Base-by-base conservation (phyloP, 2,113 vertebrate species). In the Scopus umbretta region DNA sequence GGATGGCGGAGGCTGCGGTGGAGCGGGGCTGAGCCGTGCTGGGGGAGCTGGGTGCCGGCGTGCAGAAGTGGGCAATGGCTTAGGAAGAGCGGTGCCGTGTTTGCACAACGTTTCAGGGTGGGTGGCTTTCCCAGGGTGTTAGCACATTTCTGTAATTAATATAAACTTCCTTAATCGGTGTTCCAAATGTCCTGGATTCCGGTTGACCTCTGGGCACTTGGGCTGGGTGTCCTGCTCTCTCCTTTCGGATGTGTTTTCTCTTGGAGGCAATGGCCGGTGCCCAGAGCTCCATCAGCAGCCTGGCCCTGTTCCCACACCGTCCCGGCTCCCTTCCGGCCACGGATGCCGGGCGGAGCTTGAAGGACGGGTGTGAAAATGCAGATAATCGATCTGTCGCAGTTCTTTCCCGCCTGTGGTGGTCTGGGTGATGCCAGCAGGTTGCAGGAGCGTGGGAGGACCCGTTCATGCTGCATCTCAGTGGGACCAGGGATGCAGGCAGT, bases 321-420 rank as follows among this genome's bases (percentile, higher is more conserved):
- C 58, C 56, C 4, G 0, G 10, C 74, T 68, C 43, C 16, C 53
- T 72, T 27, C 30, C 0, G 3, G 38, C 58, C 53, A 26, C 0
- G 2, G 58, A 9, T 0, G 1, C 55, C 1, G 0, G 7, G 63
- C 16, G 18, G 78, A 79, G 38, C 73, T 85, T 58, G 40, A 34
- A 55, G 61, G 43, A 8, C 3, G 11, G 73, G 65, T 90, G 62
- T 56, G 66, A 65, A 59, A 79, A 65, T 2, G 19, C 45, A 40
- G 40, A 21, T 55, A 22, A 19, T 2, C 1, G 7, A 38, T 93
- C 47, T 3, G 0, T 34, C 15, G 0, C 2, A 2, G 53, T 19
- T 84, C 53, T 45, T 36, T 19, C 38, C 25, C 1, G 0, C 55
- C 43, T 40, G n/a, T 3, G 1, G n/a, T 62, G 68, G 29, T 20